Conservation (phyloP, 2,797 vertebrate genomes). For the Anniella stebbinsi region DNA sequence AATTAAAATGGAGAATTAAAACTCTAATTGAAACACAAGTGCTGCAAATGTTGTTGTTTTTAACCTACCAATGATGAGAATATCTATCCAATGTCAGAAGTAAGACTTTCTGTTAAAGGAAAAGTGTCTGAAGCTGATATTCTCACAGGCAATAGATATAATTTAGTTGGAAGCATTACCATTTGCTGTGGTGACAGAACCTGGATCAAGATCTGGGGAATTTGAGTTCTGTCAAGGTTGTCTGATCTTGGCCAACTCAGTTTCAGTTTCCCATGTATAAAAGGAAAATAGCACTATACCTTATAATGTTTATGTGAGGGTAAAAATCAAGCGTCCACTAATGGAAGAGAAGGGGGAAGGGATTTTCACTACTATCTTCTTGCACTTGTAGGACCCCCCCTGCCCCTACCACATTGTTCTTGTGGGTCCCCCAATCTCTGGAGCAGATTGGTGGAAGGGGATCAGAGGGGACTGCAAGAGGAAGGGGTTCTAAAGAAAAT, state of each 20-base stretch:
- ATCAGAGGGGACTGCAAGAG: not conserved
- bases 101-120: accelerated
- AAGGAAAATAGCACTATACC: not conserved
- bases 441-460: not conserved
- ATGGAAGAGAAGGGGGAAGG: not conserved
- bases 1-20: not conserved
- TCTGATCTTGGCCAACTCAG: not conserved
- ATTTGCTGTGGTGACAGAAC: not conserved
- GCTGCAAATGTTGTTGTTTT: not conserved
- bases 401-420: no score
- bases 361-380: no score
- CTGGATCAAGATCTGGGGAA: not conserved
- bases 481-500: not conserved
- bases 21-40: not conserved
- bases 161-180: not conserved
- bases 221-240: not conserved
- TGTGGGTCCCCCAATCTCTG: not conserved
- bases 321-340: not conserved
- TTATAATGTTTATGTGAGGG: not conserved
- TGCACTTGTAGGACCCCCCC: no score
- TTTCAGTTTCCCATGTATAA: not conserved
- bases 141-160: not conserved
- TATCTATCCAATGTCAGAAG: not conserved
- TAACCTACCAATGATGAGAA: not conserved
- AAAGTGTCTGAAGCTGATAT: not conserved